Evolutionary conservation across 2,888 invertebrate genomes (phyloP).

Genomic region (Drosophila testacea): DNA sequence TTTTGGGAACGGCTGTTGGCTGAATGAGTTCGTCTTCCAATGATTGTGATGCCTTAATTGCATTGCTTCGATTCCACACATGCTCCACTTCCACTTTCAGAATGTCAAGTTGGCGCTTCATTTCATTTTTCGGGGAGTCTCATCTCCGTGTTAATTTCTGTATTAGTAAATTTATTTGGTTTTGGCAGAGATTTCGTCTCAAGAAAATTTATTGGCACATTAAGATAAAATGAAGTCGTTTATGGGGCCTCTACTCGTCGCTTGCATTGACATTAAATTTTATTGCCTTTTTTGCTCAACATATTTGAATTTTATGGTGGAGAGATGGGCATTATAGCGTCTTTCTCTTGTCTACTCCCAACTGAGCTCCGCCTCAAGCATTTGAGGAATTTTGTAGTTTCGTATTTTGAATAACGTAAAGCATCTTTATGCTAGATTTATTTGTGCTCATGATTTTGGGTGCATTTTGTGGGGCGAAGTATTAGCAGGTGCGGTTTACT

Average conservation of each 20-base stretch:
- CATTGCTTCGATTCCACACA: constrained; percentile 77
- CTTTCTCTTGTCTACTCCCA: constrained; percentile 29
- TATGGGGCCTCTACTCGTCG: constrained; percentile 53
- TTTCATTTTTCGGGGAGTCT: constrained; percentile 48
- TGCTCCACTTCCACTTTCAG: constrained; percentile 37
- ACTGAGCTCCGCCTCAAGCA: constrained; percentile 44
- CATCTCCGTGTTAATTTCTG: constrained; percentile 60
- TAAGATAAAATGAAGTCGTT: constrained; percentile 83
- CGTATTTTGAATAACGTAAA: constrained; percentile 74
- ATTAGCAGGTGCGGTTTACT: constrained; percentile 46
- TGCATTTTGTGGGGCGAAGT: constrained; percentile 33
- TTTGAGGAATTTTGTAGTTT: constrained; percentile 69
- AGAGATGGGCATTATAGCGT: constrained; percentile 44
- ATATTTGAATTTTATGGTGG: constrained; percentile 11
- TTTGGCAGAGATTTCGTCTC: constrained; percentile 80
- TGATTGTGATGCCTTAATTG: constrained; percentile 70
- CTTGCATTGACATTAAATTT: constrained; percentile 70
- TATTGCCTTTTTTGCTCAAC: constrained; percentile 74
- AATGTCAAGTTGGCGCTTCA: constrained; percentile 74
- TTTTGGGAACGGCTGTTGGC: constrained; percentile 35
- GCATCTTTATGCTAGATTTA: constrained; percentile 69
- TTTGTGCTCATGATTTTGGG: constrained; percentile 46
- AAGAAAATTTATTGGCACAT: constrained; percentile 84
- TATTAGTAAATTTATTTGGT: constrained; percentile 80
- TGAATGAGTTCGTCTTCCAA: constrained; percentile 27